These are phyloP conservation scores for Vanacampus margaritifer DNA, from an alignment of 2,113 vertebrate genomes.

Conservation along the genomic window DNA sequence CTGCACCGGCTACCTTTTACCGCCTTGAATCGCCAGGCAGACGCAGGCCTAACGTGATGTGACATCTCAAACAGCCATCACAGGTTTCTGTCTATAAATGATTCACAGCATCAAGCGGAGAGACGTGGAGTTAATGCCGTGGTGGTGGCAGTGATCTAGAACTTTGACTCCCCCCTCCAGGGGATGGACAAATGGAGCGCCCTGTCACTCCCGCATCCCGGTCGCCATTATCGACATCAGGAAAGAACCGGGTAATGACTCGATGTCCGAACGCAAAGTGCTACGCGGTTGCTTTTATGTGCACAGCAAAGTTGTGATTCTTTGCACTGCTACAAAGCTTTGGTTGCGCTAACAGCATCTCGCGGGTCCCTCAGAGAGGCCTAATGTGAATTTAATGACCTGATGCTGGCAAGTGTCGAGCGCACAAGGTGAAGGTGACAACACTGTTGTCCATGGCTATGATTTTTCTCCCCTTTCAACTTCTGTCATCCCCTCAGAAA, in stretches of 20 bases:
- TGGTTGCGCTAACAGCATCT: constrained; percentile 91
- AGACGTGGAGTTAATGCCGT: constrained; percentile 85
- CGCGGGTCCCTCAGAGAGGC: constrained; percentile 84
- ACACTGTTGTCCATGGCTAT: constrained; percentile 79
- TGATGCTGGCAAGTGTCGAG: constrained; percentile 90
- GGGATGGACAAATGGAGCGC: constrained; percentile 89
- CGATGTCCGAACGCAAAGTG: constrained; percentile 90
- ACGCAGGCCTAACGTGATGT: constrained; percentile 56
- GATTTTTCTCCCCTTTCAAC: constrained; percentile 61
- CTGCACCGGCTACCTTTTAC: constrained; percentile 27
- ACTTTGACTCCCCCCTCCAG: constrained; percentile 80
- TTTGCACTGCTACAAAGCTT: constrained; percentile 88
- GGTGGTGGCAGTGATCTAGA: constrained; percentile 77
- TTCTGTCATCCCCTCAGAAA: constrained; percentile 43
- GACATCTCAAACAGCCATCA: constrained; percentile 57
- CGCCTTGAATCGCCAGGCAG: constrained; percentile 16
- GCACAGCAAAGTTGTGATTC: constrained; percentile 68
- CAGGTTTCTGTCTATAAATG: constrained; percentile 70
- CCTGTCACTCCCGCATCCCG: constrained; percentile 71
- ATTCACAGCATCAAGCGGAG: constrained; percentile 62
- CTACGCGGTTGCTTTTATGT: constrained; percentile 68
- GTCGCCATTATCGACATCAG: constrained; percentile 86
- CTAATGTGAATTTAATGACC: constrained; percentile 99
- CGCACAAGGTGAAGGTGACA: constrained; percentile 92
- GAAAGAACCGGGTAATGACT: constrained; percentile 79